Conservation (phyloP, 2,113 vertebrate species). For the Carassius auratus region DNA sequence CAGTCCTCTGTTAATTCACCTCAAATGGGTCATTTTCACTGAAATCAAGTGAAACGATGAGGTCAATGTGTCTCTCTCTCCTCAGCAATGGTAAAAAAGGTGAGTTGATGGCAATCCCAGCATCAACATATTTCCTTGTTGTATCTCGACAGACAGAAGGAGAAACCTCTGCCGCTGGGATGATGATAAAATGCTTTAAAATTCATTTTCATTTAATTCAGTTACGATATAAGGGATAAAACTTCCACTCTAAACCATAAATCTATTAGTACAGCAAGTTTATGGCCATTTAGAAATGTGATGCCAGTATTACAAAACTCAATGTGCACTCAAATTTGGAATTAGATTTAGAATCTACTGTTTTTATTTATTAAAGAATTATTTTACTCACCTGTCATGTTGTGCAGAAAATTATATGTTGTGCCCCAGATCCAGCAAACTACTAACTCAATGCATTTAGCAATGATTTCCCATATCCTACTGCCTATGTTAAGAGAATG, state of each 20-base stretch:
- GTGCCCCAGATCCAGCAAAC: conserved; percentile 18
- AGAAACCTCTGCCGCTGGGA: neutral
- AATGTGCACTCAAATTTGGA: neutral
- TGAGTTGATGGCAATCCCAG: conserved; percentile 68
- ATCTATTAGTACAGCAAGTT: neutral
- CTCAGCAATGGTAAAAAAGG: conserved; percentile 64
- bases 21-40: conserved; percentile 62
- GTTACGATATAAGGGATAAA: neutral
- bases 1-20: conserved; percentile 28
- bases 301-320: neutral
- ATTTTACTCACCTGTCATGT: conserved; percentile 16
- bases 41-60: conserved; percentile 73
- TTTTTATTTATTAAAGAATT: no score
- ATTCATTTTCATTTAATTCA: neutral
- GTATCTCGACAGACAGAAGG: neutral
- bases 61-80: conserved; percentile 49
- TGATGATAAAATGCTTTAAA: neutral
- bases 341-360: neutral
- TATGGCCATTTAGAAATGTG: no score
- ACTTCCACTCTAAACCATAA: neutral
- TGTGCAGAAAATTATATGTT: conserved; percentile 28
- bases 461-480: neutral
- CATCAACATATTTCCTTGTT: conserved; percentile 60
- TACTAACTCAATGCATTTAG: neutral
- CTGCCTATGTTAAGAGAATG: neutral